Conservation (phyloP, 2,113 vertebrate genomes). For the Mastomys coucha region DNA sequence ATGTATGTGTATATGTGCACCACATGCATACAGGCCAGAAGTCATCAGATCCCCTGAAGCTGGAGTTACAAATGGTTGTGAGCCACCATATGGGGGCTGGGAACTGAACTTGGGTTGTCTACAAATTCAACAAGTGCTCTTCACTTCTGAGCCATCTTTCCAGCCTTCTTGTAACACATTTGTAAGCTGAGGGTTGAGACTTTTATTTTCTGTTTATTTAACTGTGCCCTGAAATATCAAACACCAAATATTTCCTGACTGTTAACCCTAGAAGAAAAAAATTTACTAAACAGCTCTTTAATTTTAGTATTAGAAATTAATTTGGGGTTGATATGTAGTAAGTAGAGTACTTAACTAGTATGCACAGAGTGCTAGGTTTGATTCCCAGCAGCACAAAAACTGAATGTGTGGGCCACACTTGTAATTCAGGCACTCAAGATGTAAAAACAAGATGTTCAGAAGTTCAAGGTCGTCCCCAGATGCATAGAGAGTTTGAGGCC, state of each 20-base stretch:
- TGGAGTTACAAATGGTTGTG: background rate
- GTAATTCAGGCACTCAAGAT: background rate
- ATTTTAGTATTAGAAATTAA: background rate
- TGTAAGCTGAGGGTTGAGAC: background rate
- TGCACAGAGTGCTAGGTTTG: background rate
- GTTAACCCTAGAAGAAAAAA: background rate
- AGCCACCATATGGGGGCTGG: background rate
- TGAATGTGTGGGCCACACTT: background rate
- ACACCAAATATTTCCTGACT: background rate
- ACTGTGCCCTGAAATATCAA: background rate
- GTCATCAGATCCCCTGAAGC: background rate
- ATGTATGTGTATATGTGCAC: background rate
- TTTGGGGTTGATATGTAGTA: background rate
- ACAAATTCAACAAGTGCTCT: background rate
- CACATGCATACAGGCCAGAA: background rate
- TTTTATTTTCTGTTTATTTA: constrained; percentile 14
- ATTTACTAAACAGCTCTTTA: background rate
- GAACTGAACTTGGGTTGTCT: background rate
- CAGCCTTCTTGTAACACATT: background rate
- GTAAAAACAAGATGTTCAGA: background rate
- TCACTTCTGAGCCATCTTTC: background rate
- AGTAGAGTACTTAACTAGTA: background rate
- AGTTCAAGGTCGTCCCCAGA: background rate
- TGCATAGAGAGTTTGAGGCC: background rate
- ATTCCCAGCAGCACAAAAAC: background rate